phyloP scores from a whole-genome alignment of 2,113 vertebrate species.

The Girardinichthys multiradiatus region DNA sequence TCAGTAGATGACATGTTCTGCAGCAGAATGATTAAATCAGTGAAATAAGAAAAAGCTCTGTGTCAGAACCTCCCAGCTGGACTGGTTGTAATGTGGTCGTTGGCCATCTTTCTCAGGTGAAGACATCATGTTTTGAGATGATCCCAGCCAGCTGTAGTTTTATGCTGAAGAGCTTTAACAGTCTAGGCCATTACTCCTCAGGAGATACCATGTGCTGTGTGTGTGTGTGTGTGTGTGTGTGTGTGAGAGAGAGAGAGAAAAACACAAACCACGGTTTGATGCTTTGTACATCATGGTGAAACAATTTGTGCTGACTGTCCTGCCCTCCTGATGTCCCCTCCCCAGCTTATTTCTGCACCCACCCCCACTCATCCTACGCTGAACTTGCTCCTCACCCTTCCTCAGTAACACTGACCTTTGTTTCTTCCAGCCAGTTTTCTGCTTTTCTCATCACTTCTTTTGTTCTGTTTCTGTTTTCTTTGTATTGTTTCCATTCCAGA shows the following conservation, averaged over 20 bases:
- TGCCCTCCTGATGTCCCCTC: slow-evolving; percentile 50
- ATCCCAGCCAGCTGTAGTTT: slow-evolving; percentile 54
- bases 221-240: slow-evolving; percentile 4
- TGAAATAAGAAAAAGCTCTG: neutral
- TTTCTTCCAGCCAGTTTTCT: neutral
- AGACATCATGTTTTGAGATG: slow-evolving; percentile 62
- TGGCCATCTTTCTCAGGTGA: slow-evolving; percentile 58
- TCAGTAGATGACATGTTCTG: no score
- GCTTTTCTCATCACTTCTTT: neutral
- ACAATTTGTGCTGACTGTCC: slow-evolving; percentile 62
- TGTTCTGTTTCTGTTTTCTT: neutral
- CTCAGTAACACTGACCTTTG: neutral
- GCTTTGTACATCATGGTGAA: slow-evolving; percentile 52
- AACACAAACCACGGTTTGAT: no score
- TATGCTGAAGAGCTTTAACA: slow-evolving; percentile 68
- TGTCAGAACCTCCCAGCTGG: neutral
- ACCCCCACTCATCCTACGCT: no score
- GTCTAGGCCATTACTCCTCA: slow-evolving; percentile 61
- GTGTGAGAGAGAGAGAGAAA: neutral
- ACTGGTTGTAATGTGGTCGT: slow-evolving; percentile 30
- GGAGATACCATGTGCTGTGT: slow-evolving; percentile 57
- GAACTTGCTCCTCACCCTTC: slow-evolving; percentile 16
- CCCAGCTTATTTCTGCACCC: slow-evolving; percentile 50
- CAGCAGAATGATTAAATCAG: neutral
- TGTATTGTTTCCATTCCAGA: no score